Evolutionary conservation across 37 sponge, comb jelly and placozoan species (phyloP).

Genomic region (Crambe crambe): DNA sequence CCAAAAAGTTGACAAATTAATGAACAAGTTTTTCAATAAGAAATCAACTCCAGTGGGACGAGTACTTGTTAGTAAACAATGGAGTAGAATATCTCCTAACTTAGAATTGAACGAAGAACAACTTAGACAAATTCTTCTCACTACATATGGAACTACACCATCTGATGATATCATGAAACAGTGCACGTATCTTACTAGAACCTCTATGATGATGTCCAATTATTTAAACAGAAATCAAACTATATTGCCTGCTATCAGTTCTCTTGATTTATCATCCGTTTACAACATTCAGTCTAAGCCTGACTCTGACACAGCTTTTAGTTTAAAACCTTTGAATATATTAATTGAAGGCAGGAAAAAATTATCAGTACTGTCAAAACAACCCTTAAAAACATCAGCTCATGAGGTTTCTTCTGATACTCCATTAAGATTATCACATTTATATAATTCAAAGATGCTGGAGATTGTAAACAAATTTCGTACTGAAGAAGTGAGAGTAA

Average conservation of each 20-base stretch:
- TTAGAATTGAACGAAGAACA: no score
- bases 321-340: neutral
- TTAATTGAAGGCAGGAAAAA: constrained; percentile 13
- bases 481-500: constrained; percentile 19
- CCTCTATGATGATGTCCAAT: neutral
- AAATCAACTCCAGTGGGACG: no score
- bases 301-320: neutral
- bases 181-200: neutral
- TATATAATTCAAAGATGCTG: constrained; percentile 40
- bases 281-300: neutral
- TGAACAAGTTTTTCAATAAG: neutral
- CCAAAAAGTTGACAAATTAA: neutral
- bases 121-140: neutral
- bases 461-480: constrained; percentile 17
- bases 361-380: constrained; percentile 5
- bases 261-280: neutral
- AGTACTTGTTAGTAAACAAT: no score
- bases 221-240: no score
- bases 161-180: no score
- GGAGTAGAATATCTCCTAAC: no score
- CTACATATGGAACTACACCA: no score
- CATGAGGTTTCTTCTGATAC: neutral
- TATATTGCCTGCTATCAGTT: neutral
- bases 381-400: neutral
- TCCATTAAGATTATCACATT: neutral